phyloP scores from a whole-genome alignment of 2,888 invertebrate genomes.

The Acronicta leporina region DNA sequence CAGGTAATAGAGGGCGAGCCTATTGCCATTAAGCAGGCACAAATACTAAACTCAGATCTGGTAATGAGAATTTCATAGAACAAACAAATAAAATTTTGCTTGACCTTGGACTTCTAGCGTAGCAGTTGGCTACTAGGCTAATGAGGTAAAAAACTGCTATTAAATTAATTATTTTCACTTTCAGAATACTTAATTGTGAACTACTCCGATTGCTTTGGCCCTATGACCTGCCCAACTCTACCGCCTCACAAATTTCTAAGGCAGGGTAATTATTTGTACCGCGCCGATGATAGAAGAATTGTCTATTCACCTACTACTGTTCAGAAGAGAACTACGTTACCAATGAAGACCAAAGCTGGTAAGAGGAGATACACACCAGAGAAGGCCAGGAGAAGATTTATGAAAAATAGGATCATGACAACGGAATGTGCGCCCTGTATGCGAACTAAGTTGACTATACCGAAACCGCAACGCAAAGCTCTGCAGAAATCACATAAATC shows the following conservation, averaged over 20 bases:
- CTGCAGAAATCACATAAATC: background rate
- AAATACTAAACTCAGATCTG: no score
- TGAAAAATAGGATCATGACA: background rate
- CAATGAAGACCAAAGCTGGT: constrained; percentile 16
- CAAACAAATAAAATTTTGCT: no score
- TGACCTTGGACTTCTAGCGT: no score
- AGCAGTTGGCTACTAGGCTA: no score
- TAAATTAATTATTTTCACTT: constrained; percentile 5
- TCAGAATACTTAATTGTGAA: constrained; percentile 24
- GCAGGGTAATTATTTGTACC: constrained; percentile 31
- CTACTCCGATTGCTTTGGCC: constrained; percentile 29
- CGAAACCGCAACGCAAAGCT: background rate
- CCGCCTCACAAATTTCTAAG: background rate
- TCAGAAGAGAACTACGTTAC: background rate
- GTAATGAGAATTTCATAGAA: no score
- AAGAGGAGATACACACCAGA: constrained; percentile 61
- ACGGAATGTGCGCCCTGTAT: constrained; percentile 9
- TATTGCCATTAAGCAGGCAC: no score
- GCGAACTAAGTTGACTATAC: background rate
- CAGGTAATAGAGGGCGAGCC: no score
- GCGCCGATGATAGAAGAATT: constrained; percentile 25
- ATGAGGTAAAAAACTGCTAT: no score
- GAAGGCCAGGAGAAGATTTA: constrained; percentile 4
- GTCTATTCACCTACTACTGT: background rate
- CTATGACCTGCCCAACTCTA: constrained; percentile 6